Base-by-base conservation (phyloP, 2,888 invertebrate species). In the Drosophila hawaiiensis region DNA sequence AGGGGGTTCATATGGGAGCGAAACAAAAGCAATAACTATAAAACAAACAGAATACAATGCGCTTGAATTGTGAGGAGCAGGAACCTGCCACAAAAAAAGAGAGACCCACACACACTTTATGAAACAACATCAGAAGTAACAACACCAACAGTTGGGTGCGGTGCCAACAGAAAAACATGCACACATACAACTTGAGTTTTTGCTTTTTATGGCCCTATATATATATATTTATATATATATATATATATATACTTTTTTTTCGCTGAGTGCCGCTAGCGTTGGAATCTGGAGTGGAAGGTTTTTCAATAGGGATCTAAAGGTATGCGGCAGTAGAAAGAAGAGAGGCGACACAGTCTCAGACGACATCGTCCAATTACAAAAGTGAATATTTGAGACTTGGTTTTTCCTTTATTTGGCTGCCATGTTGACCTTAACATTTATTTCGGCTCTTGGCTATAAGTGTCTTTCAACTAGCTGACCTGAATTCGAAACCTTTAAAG, bases 21-120 rank as follows among this genome's bases (percentile, higher is more conserved):
- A 82, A 89, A 85, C 87, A 89, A 82, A 87, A 83, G 90, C 90
- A 86, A 86, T 86, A 86, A 86, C 85, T 90, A 88, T 88, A 89
- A 89, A 86, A 89, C 85, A 89, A 84, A 89, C 82, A 81, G 77
- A 84, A 89, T 60, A 78, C 84, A 85, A 87, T 87, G 87, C 89
- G 82, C 89, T 82, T 75, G 69, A 82, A 84, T 76, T 76, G 78
- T 47, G 68, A 61, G 69, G 22, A 56, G 58, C 47, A 67, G 63
- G 52, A 67, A 71, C 39, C 53, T 12, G 52, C 50, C 52, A 59
- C 55, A 25, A 60, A 31, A 65, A 76, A 56, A 49, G 25, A 58
- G 39, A 64, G 49, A 54, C 55, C 49, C 55, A 16, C 68, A 33
- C 67, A 55, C 67, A 76, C 70, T 89, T 82, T 86, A 82, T 74